A percentile compares a stretch with the other conserved stretches of the same genome.
phyloP scores from a whole-genome alignment of 1,140 invertebrate genomes.

The Uloborus diversus region DNA sequence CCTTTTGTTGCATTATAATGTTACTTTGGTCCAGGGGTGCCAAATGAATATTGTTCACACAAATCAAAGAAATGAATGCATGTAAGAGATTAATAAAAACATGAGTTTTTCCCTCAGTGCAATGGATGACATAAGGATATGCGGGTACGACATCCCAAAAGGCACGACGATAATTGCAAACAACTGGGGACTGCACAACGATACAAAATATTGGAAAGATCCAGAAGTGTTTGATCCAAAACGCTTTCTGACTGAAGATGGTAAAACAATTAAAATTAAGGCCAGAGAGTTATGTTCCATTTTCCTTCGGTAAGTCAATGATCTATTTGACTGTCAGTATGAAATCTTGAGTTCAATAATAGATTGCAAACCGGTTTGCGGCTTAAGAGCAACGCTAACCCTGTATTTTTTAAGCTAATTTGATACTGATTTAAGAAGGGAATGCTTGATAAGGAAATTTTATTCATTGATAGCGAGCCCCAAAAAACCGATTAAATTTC shows the following conservation, averaged over 20 bases:
- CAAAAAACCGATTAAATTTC: too few species aligned
- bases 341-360: too few species aligned
- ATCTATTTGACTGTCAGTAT: too few species aligned
- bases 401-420: too few species aligned
- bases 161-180: conserved; percentile 76
- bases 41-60: too few species aligned
- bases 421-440: too few species aligned
- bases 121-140: conserved; percentile 59
- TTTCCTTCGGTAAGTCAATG: conserved; percentile 59
- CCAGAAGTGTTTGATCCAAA: conserved; percentile 77
- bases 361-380: too few species aligned
- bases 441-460: too few species aligned
- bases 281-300: conserved; percentile 61
- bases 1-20: background rate
- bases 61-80: too few species aligned
- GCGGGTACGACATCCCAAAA: conserved; percentile 60
- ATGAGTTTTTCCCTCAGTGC: conserved; percentile 24
- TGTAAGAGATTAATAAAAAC: background rate
- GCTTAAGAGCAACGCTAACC: too few species aligned
- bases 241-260: conserved; percentile 67
- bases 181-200: conserved; percentile 75
- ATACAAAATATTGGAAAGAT: conserved; percentile 74
- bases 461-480: too few species aligned
- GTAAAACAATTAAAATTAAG: conserved; percentile 52
- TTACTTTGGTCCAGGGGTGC: background rate